Evolutionary conservation across 2,888 invertebrate species (phyloP).

Genomic region (Steinernema hermaphroditum): DNA sequence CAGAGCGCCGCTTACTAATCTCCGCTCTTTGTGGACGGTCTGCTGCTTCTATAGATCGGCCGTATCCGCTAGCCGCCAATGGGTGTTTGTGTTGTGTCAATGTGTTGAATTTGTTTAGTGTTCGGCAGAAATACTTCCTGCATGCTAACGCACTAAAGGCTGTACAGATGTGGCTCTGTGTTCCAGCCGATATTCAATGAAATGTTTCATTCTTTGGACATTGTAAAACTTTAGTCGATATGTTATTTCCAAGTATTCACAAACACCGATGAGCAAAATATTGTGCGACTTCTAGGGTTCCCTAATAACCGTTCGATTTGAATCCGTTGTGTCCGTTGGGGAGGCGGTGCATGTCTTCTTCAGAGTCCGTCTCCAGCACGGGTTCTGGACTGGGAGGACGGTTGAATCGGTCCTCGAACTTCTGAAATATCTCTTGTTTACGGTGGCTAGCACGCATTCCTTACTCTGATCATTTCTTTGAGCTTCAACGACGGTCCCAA

Average conservation of each 20-base stretch:
- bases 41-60: background rate
- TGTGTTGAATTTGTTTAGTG: too few species aligned
- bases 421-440: background rate
- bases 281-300: background rate
- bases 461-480: background rate
- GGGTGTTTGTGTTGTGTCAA: background rate
- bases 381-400: background rate
- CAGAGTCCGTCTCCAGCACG: background rate
- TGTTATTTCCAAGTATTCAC: background rate
- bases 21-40: background rate
- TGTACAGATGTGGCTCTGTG: too few species aligned
- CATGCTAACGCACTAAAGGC: too few species aligned
- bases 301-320: background rate
- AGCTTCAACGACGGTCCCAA: background rate
- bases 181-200: too few species aligned
- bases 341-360: background rate
- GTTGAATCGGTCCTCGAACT: background rate
- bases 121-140: too few species aligned
- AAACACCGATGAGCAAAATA: conserved; percentile 1
- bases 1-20: background rate
- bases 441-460: background rate
- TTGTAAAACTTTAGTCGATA: background rate
- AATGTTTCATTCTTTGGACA: too few species aligned
- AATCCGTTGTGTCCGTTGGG: background rate
- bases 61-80: background rate